Base-by-base conservation (phyloP, 2,888 invertebrate genomes). In the Tenthredo scrophulariae region DNA sequence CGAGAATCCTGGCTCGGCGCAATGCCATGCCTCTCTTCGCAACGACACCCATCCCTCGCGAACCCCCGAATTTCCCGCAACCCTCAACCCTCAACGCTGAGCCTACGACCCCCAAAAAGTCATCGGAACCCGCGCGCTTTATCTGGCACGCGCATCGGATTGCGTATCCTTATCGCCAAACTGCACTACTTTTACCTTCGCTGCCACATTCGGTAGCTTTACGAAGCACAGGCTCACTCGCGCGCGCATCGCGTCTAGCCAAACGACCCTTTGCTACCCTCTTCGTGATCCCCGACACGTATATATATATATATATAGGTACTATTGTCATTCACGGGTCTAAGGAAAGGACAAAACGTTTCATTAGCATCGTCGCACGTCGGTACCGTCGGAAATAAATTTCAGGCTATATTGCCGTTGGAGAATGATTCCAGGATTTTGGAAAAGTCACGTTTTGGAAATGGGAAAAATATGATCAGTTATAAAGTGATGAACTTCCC, bases 111-210 rank as follows among this genome's bases (percentile, higher is more conserved):
- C 80, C 84, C 82, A 77, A 82, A 85, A 86, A 92, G 91, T 92
- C 92, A 92, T 92, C 92, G 91, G 46, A 70, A 83, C 83, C 67
- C 67, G 83, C 58, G 91, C 91, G 92, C 92, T 46, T 93, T 93
- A 93, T 93, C 93, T 93, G 93, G 93, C 93, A 93, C 93, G 93
- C 93, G 93, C 93, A 93, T 93, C 93, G 93, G 93, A 93, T 93
- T 93, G 92, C 92, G 92, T 92, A 65, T 90, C 90, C 93, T 93
- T 93, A 93, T 93, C 93, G 92, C 90, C 85, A 87, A 87, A 90
- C 90, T 92, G 92, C 93, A 92, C 92, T 92, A 92, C 93, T 93
- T 93, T 93, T 92, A 91, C 91, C 89, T 86, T 40, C 40, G 72
- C 72, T 74, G 72, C 72, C 72, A 40, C 72, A 43, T 74, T 74